A percentile compares a stretch with the other conserved stretches of the same genome.
phyloP scores from a whole-genome alignment of 2,797 vertebrate species.

The Monodelphis domestica region DNA sequence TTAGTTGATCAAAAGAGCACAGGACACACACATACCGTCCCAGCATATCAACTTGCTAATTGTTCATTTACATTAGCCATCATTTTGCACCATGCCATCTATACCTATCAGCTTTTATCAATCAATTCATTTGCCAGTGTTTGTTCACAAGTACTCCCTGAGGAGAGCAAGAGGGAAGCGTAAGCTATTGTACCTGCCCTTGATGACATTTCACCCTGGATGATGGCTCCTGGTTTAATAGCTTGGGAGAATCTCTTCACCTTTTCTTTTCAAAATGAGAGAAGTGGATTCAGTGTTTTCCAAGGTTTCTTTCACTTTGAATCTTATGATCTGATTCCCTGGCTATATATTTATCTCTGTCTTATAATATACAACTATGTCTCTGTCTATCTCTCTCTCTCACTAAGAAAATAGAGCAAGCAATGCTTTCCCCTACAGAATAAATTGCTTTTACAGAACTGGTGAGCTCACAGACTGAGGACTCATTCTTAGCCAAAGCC shows the following conservation, averaged over 20 bases:
- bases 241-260: neutral
- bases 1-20: neutral
- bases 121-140: neutral
- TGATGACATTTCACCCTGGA: neutral
- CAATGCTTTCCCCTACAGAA: slow-evolving; percentile 1
- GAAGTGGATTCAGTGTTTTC: neutral
- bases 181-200: neutral
- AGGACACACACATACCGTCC: neutral
- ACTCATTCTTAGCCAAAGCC: neutral
- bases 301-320: neutral
- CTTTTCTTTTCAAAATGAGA: neutral
- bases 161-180: neutral
- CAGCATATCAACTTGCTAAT: neutral
- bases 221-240: neutral
- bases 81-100: neutral
- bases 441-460: slow-evolving; percentile 5
- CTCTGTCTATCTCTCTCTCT: neutral
- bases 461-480: neutral
- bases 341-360: neutral
- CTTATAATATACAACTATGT: neutral
- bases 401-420: neutral
- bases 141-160: neutral
- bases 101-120: neutral
- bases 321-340: neutral
- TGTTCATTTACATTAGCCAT: neutral